Evolutionary conservation across 1,140 invertebrate species (phyloP), one percentile per base, ranked within the genome.

Genomic region (Drosophila funebris): DNA sequence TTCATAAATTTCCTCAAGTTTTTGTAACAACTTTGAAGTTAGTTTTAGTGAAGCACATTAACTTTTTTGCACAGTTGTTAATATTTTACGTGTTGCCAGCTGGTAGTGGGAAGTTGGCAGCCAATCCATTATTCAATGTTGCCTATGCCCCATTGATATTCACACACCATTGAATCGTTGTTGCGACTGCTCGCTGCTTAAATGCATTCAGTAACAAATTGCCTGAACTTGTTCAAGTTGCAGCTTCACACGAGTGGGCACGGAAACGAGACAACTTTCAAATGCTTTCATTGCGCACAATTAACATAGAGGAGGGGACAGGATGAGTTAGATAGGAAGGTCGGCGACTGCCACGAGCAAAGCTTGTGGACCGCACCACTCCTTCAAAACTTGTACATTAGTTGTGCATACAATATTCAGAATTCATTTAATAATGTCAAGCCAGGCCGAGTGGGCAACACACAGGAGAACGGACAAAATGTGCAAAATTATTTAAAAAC

Each of bases 201-300:
- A 77, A 80, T 63, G 67, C 74, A 72, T 78, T 87, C 67, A 70
- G 74, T 75, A 87, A 70, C 75, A 87, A 87, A 87, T 87, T 87
- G 83, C 75, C 72, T 63, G 75, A 78, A 61, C 63, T 75, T 72
- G 36, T 76, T 87, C 70, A 63, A 81, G 70, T 82, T 81, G 82
- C 74, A 69, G 69, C 61, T 68, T 66, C 69, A 61, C 69, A 62
- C 50, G 74, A 72, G 66, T 44, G 31, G 63, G 39, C 61, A 71
- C 43, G 43, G 41, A 41, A 43, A 18, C 16, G 16, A 62, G 41
- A 70, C 62, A 66, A 76, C 76, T 78, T 88, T 78, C 71, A 82
- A 88, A 57, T 82, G 73, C 71, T 72, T 88, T 78, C 78, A 82
- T 74, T 78, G 74, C 71, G 71, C 78, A 87, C 83, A 87, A 87